These are phyloP conservation scores for Morpho achilles DNA, from an alignment of 2,888 invertebrate species.

Conservation along the genomic window DNA sequence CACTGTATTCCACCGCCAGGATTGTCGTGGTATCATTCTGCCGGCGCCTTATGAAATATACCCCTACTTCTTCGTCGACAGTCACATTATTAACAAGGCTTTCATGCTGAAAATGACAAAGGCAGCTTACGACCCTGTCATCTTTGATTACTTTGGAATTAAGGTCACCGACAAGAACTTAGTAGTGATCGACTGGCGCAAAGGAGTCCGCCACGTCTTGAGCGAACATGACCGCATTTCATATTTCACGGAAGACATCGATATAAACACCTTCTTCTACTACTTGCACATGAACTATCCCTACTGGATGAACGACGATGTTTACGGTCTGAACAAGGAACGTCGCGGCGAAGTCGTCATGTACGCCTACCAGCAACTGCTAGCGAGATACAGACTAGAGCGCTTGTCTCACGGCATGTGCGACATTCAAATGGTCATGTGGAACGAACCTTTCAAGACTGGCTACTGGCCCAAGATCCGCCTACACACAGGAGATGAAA, in stretches of 20 bases:
- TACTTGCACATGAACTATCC: slow-evolving; percentile 84
- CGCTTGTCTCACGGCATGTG: slow-evolving; percentile 71
- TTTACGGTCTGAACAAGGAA: slow-evolving; percentile 65
- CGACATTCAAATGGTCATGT: slow-evolving; percentile 66
- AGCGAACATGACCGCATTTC: slow-evolving; percentile 80
- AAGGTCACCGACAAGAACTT: slow-evolving; percentile 74
- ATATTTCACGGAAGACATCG: slow-evolving; percentile 89
- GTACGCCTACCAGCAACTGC: slow-evolving; percentile 81
- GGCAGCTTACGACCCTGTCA: slow-evolving; percentile 71
- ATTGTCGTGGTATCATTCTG: slow-evolving; percentile 82
- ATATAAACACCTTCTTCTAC: slow-evolving; percentile 85
- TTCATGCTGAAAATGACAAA: slow-evolving; percentile 82
- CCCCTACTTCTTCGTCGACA: slow-evolving; percentile 87
- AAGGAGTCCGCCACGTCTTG: slow-evolving; percentile 77
- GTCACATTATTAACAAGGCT: slow-evolving; percentile 84
- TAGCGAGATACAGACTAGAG: slow-evolving; percentile 79
- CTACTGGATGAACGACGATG: slow-evolving; percentile 82
- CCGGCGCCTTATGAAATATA: slow-evolving; percentile 88
- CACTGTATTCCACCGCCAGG: slow-evolving; percentile 83
- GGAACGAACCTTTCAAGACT: slow-evolving; percentile 56
- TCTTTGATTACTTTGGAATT: slow-evolving; percentile 74
- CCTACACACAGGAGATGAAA: slow-evolving; percentile 47
- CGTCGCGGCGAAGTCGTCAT: slow-evolving; percentile 79
- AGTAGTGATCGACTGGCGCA: slow-evolving; percentile 83
- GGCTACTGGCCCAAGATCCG: slow-evolving; percentile 81